Percentiles rank a stretch among this genome's conserved stretches.
Evolutionary conservation across 2,888 invertebrate genomes (phyloP).

Genomic region (Stenoptilia bipunctidactyla): DNA sequence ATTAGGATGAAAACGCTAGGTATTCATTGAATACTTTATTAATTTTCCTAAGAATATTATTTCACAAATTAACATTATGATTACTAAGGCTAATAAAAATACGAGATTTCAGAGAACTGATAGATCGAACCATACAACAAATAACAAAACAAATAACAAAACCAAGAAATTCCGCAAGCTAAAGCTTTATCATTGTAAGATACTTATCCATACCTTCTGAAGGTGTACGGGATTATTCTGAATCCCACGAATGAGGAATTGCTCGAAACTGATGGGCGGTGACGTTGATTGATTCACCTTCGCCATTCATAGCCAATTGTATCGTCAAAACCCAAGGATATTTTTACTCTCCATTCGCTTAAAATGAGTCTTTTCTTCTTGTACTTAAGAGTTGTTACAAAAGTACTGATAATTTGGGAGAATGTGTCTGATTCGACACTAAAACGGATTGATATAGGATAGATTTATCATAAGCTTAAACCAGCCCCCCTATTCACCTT

Average conservation of each 20-base stretch:
- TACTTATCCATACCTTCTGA: neutral
- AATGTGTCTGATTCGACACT: neutral
- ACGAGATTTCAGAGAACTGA: too few species aligned
- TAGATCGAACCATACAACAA: too few species aligned
- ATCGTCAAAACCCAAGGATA: neutral
- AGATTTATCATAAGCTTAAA: conserved; percentile 1
- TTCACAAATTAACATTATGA: too few species aligned
- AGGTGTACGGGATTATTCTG: neutral
- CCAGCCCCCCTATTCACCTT: neutral
- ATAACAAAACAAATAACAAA: too few species aligned
- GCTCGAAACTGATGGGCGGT: conserved; percentile 20
- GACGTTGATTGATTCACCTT: conserved; percentile 47
- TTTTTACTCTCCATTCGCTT: neutral
- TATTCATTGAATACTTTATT: too few species aligned
- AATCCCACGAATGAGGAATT: neutral
- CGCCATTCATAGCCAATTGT: conserved; percentile 1
- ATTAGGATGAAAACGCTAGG: too few species aligned
- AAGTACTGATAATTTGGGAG: neutral
- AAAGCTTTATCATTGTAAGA: neutral
- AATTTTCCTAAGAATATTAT: too few species aligned
- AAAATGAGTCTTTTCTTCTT: neutral
- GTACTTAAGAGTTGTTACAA: neutral
- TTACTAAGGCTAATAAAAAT: too few species aligned
- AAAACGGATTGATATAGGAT: neutral
- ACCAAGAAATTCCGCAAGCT: neutral